Evolutionary conservation across 2,797 vertebrate species (phyloP), one percentile per base, ranked within the genome.

Genomic region (Pangasius krempfi): DNA sequence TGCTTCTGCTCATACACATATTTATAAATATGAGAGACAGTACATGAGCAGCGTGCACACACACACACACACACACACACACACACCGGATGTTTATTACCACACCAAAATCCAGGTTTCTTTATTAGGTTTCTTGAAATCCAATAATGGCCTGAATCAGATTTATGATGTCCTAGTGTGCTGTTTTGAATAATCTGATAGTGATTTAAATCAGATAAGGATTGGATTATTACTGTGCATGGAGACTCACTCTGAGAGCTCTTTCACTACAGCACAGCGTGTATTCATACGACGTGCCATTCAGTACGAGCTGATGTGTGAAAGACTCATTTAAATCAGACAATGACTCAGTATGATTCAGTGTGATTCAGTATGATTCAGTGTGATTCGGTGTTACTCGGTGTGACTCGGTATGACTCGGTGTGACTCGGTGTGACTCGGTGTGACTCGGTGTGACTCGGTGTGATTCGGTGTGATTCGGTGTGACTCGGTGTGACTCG

Each of bases 131-230:
- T 79, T 79, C 8, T 10, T 33, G n/a, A 56, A 79, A 79, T 79
- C 50, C 76, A 54, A 20, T 79, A 54, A 79, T 3, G 27, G 14
- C 20, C n/a, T 79, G 76, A 33, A 79, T 79, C 27, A 30, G 52
- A 56, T 33, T 79, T 33, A 7, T 30, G 47, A 78, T 54, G 75
- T 30, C 27, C 1, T 79, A 20, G 5, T 79, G 6, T 33, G 27
- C 16, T 56, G n/a, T 56, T 79, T 79, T 79, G n/a, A 79, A 79
- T 79, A 56, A 56, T 79, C 52, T 54, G 76, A 79, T 56, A 79
- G 18, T 13, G 18, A n/a, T 54, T 56, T 18, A 56, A 33, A 79
- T 79, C 52, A 79, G 76, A 56, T 56, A 56, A 10, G 6, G 6
- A 20, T 54, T 52, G 52, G 76, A 79, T 79, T 54, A 56, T 56